These are phyloP conservation scores for Allolobophora icterica DNA, from an alignment of 2,888 invertebrate species.

Conservation along the genomic window DNA sequence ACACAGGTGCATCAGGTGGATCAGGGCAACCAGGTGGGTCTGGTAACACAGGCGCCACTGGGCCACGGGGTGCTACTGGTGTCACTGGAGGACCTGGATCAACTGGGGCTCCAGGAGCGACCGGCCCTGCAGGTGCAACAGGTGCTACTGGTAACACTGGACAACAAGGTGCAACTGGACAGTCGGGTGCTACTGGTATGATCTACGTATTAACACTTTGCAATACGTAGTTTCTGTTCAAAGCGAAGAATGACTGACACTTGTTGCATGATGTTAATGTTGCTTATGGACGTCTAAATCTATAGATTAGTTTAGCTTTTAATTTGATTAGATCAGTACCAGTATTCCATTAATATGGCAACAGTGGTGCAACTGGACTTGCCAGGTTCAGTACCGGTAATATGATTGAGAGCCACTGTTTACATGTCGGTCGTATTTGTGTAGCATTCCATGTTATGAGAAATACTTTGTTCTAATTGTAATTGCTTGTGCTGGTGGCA, in stretches of 20 bases:
- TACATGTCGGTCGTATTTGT: no score
- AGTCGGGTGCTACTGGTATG: not conserved
- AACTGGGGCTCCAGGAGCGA: conserved; percentile 27
- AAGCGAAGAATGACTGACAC: not conserved
- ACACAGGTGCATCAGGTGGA: not conserved
- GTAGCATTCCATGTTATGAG: no score
- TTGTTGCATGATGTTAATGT: no score
- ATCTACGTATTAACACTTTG: not conserved
- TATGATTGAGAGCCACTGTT: no score
- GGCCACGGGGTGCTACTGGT: conserved; percentile 15
- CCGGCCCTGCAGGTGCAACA: conserved; percentile 32
- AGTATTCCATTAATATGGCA: no score
- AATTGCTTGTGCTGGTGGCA: no score
- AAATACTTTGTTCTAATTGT: no score
- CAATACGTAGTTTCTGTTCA: not conserved
- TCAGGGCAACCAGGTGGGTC: not conserved
- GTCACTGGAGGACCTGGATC: conserved; percentile 18
- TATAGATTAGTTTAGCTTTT: no score
- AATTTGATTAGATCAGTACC: no score
- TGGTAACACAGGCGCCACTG: not conserved
- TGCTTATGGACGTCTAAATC: no score
- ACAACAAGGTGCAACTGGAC: not conserved
- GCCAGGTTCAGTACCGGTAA: no score
- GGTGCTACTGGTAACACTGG: conserved; percentile 34
- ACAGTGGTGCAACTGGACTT: no score